Evolutionary conservation across 2,113 vertebrate species (phyloP), one percentile per base, ranked within the genome.

Genomic region (Festucalex cinctus): DNA sequence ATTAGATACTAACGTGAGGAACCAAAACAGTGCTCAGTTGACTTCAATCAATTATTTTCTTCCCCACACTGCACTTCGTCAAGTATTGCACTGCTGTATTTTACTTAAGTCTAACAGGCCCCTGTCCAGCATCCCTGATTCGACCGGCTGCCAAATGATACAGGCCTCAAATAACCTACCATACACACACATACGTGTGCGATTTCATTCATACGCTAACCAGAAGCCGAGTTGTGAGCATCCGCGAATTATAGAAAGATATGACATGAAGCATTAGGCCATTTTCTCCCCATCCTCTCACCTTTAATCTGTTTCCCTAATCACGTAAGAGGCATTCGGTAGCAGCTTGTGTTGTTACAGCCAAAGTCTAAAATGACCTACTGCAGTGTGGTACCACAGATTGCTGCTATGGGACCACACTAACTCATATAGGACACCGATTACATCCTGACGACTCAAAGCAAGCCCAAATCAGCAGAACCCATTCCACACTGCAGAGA

Each of bases 311-410:
- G 17, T 26, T 26, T 43, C 5, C n/a, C 4, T 19, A 17, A 26
- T 41, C 59, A 62, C 6, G 17, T 12, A 39, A 37, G 22, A 39
- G 37, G 1, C 61, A 63, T 16, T 24, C 12, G 41, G 16, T 22
- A 43, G n/a, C 75, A 74, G 70, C 68, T 71, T 70, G 69, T 83
- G 77, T 83, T 76, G 74, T n/a, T 75, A 75, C 85, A 81, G 82
- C 88, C 80, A 72, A 73, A 85, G 85, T 85, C 85, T 83, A 76
- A 90, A 90, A 91, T 91, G 58, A 60, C 60, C 22, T 62, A 73
- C 91, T 91, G 91, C 91, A 92, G 91, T 91, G 85, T 84, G 85
- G 77, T 32, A 43, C 39, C 16, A 36, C 77, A 84, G 79, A 88
- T 70, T 83, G 86, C 81, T 77, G 81, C 85, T 83, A 78, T 73